Evolutionary conservation across 2,113 vertebrate genomes (phyloP).

Genomic region (Pluvianellus socialis): DNA sequence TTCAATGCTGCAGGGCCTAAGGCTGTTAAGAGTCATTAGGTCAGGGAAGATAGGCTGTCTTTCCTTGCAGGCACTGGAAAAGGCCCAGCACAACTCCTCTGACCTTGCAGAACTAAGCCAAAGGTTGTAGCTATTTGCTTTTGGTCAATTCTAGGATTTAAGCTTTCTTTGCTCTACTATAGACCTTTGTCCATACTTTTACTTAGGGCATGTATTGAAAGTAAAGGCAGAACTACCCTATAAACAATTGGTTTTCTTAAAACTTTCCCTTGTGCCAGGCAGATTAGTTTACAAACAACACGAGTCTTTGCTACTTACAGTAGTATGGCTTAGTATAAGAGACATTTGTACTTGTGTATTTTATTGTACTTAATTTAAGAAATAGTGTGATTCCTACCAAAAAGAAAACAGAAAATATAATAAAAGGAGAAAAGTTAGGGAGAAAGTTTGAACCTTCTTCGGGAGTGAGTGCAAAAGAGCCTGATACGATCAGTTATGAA

Average conservation of each 20-base stretch:
- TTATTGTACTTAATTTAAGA: background rate
- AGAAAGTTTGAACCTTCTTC: background rate
- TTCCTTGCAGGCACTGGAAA: background rate
- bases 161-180: background rate
- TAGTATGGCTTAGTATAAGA: background rate
- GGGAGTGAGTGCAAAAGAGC: slow-evolving; percentile 11
- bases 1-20: background rate
- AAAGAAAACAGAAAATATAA: background rate
- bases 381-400: background rate
- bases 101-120: background rate
- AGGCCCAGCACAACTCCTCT: background rate
- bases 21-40: background rate
- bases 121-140: background rate
- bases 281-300: background rate
- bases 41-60: background rate
- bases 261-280: background rate
- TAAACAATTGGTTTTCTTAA: background rate
- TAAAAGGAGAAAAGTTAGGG: background rate
- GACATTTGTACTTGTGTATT: background rate
- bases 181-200: background rate
- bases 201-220: background rate
- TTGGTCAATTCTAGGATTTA: background rate
- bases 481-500: background rate
- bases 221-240: background rate
- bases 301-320: background rate